Evolutionary conservation across 2,797 vertebrate species (phyloP).

Genomic region (Simalia tracyae): DNA sequence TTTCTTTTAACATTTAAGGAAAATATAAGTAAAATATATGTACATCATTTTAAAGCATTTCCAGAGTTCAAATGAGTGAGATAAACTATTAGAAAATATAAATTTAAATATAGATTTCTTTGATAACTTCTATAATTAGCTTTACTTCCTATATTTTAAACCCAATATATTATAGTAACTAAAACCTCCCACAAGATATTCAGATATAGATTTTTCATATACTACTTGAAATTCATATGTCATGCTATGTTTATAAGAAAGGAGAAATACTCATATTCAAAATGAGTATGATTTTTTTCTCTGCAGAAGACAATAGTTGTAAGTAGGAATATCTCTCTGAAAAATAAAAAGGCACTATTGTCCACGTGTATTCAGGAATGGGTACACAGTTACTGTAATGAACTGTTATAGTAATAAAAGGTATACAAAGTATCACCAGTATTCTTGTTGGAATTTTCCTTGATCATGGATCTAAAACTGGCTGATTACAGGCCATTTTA

Average conservation of each 20-base stretch:
- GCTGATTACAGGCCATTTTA: background rate
- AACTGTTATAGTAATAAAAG: background rate
- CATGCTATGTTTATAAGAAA: background rate
- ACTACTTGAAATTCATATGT: background rate
- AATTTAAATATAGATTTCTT: constrained; percentile 3
- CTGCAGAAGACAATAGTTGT: background rate
- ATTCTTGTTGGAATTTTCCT: background rate
- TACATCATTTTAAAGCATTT: background rate
- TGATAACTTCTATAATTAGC: background rate
- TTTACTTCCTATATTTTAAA: background rate
- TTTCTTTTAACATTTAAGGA: background rate
- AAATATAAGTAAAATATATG: background rate
- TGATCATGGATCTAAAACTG: background rate
- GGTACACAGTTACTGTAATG: background rate
- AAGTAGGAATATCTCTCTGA: background rate
- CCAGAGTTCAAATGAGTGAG: background rate
- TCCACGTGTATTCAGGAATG: background rate
- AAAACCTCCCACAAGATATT: background rate
- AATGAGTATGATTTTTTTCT: background rate
- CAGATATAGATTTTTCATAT: background rate
- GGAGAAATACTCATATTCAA: background rate
- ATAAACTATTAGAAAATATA: constrained; percentile 15
- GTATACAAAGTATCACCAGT: background rate
- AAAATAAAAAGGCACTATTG: background rate
- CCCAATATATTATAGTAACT: background rate